These are phyloP conservation scores for Caenorhabditis inopinata DNA, from an alignment of 1,140 invertebrate genomes.

Conservation along the genomic window DNA sequence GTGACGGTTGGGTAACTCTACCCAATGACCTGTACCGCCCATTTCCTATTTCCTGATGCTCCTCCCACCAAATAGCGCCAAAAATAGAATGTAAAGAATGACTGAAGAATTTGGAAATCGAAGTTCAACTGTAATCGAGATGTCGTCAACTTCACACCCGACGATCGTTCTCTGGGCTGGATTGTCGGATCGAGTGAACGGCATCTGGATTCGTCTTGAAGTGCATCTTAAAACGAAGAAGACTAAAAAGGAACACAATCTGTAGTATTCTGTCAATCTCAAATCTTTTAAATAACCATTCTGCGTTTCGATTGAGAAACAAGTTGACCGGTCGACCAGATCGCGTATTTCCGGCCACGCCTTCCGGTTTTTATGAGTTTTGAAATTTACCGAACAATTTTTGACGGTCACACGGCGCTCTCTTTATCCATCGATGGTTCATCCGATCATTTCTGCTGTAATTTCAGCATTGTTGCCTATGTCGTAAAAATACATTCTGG, in stretches of 20 bases:
- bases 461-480: too few species aligned
- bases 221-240: neutral
- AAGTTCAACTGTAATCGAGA: neutral
- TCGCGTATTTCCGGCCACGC: neutral
- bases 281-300: neutral
- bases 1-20: too few species aligned
- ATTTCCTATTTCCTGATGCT: too few species aligned
- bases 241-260: neutral
- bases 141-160: neutral
- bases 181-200: neutral
- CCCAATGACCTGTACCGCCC: too few species aligned
- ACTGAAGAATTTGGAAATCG: too few species aligned
- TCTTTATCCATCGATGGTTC: too few species aligned
- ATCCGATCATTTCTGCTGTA: too few species aligned
- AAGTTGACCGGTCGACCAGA: slow-evolving; percentile 12
- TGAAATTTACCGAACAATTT: neutral
- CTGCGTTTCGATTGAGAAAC: neutral
- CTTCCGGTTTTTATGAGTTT: neutral
- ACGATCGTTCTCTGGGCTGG: neutral
- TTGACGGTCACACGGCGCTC: neutral
- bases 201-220: neutral
- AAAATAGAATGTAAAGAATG: neutral
- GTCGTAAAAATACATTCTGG: too few species aligned
- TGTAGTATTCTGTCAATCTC: too few species aligned
- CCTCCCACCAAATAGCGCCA: neutral